phyloP scores from a whole-genome alignment of 2,888 invertebrate genomes.

The Eumerus sabulonum region DNA sequence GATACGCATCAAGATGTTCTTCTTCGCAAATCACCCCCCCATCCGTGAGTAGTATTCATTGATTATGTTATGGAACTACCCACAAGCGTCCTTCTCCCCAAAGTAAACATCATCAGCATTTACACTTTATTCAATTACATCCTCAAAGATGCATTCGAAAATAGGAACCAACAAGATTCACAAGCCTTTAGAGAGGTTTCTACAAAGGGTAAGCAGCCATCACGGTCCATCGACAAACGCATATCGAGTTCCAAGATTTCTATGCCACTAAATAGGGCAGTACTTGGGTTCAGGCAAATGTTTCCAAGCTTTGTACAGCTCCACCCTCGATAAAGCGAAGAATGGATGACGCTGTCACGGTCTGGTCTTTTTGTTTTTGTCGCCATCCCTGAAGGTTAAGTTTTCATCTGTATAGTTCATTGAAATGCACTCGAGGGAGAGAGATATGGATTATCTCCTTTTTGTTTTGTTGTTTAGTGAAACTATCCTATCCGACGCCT shows the following conservation, averaged over 20 bases:
- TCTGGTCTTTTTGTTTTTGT: not conserved
- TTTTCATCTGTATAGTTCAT: slow-evolving; percentile 16
- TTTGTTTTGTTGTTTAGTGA: slow-evolving; percentile 6
- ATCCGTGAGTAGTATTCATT: no score
- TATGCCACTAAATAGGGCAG: slow-evolving; percentile 42
- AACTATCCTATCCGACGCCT: slow-evolving; percentile 13
- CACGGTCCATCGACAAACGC: slow-evolving; percentile 34
- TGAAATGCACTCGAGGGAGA: slow-evolving; percentile 2
- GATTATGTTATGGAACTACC: no score
- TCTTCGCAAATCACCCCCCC: no score
- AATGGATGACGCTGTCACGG: not conserved
- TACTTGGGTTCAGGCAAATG: slow-evolving; percentile 9
- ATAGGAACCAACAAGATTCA: not conserved
- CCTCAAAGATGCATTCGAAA: not conserved
- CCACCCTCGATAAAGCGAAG: not conserved
- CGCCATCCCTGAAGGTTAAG: slow-evolving; percentile 27
- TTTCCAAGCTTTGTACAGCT: not conserved
- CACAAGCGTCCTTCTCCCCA: no score
- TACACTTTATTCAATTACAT: slow-evolving; percentile 32
- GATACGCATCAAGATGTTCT: no score
- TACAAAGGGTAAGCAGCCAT: not conserved
- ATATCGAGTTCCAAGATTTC: slow-evolving; percentile 36
- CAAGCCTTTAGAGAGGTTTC: slow-evolving; percentile 5
- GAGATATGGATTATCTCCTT: not conserved
- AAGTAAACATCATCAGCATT: slow-evolving; percentile 16